Conservation (phyloP, 2,113 vertebrate genomes). For the Forbesichthys papilliferus region DNA sequence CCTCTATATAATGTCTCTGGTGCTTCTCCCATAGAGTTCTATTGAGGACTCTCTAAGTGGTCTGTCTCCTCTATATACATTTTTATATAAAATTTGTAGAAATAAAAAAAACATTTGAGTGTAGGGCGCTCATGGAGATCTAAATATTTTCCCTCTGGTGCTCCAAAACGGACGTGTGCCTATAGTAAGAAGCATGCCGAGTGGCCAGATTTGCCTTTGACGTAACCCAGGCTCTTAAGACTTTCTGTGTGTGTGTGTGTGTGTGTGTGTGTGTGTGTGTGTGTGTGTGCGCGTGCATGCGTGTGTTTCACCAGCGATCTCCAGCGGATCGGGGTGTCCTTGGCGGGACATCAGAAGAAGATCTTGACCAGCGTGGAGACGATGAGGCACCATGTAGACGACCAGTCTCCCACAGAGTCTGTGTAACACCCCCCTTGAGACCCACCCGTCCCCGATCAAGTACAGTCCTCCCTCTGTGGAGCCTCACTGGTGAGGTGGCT, state of each 20-base stretch:
- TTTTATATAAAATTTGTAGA: too few relatives aligned
- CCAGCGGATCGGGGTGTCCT: constrained; percentile 91
- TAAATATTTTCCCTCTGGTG: too few relatives aligned
- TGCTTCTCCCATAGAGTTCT: too few relatives aligned
- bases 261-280: neutral
- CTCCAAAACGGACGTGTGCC: too few relatives aligned
- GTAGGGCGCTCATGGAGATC: too few relatives aligned
- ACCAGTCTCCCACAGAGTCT: constrained; percentile 83
- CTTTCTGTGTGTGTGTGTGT: neutral
- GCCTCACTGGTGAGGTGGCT: neutral
- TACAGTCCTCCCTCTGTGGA: constrained; percentile 10
- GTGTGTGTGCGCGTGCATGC: neutral
- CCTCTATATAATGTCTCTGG: too few relatives aligned
- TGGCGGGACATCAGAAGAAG: constrained; percentile 98
- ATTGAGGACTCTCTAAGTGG: too few relatives aligned
- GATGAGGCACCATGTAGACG: constrained; percentile 88
- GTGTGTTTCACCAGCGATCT: constrained; percentile 82
- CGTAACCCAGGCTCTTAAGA: neutral
- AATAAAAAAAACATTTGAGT: too few relatives aligned
- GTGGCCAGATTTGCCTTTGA: neutral
- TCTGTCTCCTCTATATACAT: too few relatives aligned
- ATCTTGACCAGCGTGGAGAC: constrained; percentile 96
- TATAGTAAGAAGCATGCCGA: too few relatives aligned
- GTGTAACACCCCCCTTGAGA: constrained; percentile 36
- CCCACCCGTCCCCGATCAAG: neutral